Percentiles rank a stretch among this genome's conserved stretches.
Conservation (phyloP, 2,113 vertebrate genomes). For the Fregetta grallaria region DNA sequence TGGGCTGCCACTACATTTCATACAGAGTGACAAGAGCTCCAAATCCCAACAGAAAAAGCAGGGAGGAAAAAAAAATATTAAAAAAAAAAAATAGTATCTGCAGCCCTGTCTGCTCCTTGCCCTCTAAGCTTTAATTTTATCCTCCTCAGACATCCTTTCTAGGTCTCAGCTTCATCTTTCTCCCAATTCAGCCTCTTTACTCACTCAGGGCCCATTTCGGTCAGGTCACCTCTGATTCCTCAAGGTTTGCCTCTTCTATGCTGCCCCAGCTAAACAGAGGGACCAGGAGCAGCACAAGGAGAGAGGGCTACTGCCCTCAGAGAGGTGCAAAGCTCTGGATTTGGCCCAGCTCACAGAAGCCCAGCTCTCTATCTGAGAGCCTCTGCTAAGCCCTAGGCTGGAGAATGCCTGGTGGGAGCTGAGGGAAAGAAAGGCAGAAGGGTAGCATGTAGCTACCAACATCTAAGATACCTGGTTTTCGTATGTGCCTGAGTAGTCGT, state of each 20-base stretch:
- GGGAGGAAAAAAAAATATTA: no score
- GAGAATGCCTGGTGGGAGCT: background rate
- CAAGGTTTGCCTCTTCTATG: background rate
- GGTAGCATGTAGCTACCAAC: background rate
- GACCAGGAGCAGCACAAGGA: background rate
- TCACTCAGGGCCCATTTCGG: background rate
- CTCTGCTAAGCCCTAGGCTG: background rate
- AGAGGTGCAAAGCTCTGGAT: background rate
- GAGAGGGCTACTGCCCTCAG: background rate
- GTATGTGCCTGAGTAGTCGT: rapidly evolving
- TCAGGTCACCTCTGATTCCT: background rate
- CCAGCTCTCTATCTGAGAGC: background rate
- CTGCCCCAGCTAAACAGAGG: background rate
- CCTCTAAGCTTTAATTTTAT: background rate
- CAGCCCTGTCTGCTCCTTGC: background rate
- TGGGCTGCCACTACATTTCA: background rate
- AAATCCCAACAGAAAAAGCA: background rate
- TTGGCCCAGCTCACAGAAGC: background rate
- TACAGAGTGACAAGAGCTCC: background rate
- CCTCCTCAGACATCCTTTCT: background rate
- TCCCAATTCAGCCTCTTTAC: background rate
- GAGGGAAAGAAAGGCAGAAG: background rate
- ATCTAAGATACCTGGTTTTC: background rate
- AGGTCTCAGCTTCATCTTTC: background rate
- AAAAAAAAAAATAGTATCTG: no score